Percentiles rank a stretch among this genome's conserved stretches.
Conservation (phyloP, 92 coral and sea anemone species). For the Palythoa grandiflora region DNA sequence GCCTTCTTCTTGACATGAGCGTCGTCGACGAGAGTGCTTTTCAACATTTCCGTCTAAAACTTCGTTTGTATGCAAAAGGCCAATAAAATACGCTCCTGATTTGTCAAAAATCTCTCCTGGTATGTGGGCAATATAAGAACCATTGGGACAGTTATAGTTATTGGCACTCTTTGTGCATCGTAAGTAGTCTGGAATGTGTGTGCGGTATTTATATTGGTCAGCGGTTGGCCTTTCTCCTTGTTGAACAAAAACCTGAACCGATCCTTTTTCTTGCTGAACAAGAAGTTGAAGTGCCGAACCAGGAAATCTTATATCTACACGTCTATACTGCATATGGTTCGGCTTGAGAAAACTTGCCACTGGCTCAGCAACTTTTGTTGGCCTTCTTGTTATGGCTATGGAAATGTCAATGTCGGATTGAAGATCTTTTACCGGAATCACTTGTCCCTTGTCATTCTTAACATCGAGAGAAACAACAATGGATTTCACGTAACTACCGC, state of each 20-base stretch:
- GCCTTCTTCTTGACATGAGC: conserved; percentile 44
- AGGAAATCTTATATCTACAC: conserved; percentile 45
- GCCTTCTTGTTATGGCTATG: conserved; percentile 42
- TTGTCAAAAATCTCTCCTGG: conserved; percentile 20
- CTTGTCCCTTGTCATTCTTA: conserved; percentile 60
- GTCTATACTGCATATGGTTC: conserved; percentile 69
- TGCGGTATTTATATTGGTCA: conserved; percentile 42
- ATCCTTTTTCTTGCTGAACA: conserved; percentile 14
- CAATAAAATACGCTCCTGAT: conserved; percentile 73
- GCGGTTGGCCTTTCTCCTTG: conserved; percentile 64
- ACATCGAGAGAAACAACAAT: conserved; percentile 65
- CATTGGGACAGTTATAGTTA: conserved; percentile 25
- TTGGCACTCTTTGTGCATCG: conserved; percentile 33
- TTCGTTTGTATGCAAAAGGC: conserved; percentile 52
- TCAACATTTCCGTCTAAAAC: neutral
- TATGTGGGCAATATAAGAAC: conserved; percentile 44
- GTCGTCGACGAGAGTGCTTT: conserved; percentile 9
- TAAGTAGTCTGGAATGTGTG: conserved; percentile 56
- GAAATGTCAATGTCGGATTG: conserved; percentile 61
- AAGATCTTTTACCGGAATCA: conserved; percentile 58
- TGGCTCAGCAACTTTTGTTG: conserved; percentile 8
- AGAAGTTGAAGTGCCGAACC: conserved; percentile 61
- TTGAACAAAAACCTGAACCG: conserved; percentile 53
- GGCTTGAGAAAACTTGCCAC: conserved; percentile 71
- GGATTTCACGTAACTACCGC: conserved; percentile 62